Conservation (phyloP, 2,113 vertebrate species). For the Miniopterus natalensis region DNA sequence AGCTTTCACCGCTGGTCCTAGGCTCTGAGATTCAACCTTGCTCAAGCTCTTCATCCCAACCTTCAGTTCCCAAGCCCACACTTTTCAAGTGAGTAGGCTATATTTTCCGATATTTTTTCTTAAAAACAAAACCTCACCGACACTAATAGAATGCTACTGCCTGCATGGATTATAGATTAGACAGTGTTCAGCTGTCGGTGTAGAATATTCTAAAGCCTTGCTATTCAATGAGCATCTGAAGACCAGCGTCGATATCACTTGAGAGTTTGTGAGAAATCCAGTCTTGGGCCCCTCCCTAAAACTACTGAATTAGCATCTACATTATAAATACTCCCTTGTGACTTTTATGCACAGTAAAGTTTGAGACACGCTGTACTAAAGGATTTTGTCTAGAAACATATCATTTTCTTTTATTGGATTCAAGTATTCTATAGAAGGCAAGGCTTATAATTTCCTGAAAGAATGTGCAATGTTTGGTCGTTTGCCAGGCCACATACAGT, state of each 20-base stretch:
- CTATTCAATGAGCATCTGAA: background rate
- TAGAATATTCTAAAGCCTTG: background rate
- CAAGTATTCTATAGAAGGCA: background rate
- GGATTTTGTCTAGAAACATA: constrained; percentile 1
- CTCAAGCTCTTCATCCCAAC: background rate
- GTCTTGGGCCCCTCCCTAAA: background rate
- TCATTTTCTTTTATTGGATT: constrained; percentile 34
- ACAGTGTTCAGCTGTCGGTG: background rate
- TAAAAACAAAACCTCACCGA: background rate
- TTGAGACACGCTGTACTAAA: background rate
- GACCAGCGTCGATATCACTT: background rate
- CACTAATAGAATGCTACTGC: background rate
- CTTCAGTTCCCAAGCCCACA: background rate
- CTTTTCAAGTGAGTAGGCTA: background rate
- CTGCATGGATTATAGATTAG: background rate
- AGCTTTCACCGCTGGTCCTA: background rate
- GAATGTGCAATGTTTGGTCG: background rate
- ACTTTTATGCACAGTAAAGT: background rate
- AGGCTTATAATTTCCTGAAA: constrained; percentile 58
- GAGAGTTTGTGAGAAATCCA: background rate
- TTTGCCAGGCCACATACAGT: background rate
- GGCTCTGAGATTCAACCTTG: background rate
- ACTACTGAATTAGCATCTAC: background rate
- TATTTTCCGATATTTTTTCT: constrained; percentile 46
- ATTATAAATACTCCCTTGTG: background rate